phyloP scores from a whole-genome alignment of 2,113 vertebrate genomes.

The Numida meleagris region DNA sequence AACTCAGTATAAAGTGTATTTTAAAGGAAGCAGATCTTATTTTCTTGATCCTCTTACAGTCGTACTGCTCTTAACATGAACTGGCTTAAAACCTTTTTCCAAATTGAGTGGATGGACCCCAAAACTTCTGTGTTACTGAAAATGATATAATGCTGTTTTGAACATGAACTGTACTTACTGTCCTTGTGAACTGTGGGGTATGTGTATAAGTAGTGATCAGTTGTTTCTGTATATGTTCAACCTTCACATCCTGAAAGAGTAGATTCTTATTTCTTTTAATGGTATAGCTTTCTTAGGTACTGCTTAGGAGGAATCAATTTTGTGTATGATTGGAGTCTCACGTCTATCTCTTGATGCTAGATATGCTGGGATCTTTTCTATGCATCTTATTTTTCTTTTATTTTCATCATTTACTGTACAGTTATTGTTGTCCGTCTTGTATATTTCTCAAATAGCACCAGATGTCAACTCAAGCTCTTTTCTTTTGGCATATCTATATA shows the following conservation, averaged over 20 bases:
- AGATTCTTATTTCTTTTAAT: background rate
- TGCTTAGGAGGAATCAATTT: background rate
- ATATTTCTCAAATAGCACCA: background rate
- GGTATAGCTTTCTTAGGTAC: background rate
- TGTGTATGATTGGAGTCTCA: background rate
- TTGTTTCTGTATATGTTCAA: background rate
- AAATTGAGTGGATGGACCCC: background rate
- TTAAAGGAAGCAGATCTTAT: background rate
- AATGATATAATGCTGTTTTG: background rate
- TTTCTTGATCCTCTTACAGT: background rate
- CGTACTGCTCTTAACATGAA: background rate
- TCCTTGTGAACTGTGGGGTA: background rate
- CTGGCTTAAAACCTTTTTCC: background rate
- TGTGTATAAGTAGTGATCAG: background rate
- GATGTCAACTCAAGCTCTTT: background rate
- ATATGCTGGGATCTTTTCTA: background rate
- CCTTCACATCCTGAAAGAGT: background rate
- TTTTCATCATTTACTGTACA: background rate
- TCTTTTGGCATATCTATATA: background rate
- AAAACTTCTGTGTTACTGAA: background rate
- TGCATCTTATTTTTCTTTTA: background rate
- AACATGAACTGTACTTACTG: background rate
- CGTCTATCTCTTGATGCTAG: background rate
- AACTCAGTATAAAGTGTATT: constrained; percentile 27
- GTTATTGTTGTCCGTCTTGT: background rate